Base-by-base conservation (phyloP, 2,113 vertebrate genomes). In the Taxidea taxus region DNA sequence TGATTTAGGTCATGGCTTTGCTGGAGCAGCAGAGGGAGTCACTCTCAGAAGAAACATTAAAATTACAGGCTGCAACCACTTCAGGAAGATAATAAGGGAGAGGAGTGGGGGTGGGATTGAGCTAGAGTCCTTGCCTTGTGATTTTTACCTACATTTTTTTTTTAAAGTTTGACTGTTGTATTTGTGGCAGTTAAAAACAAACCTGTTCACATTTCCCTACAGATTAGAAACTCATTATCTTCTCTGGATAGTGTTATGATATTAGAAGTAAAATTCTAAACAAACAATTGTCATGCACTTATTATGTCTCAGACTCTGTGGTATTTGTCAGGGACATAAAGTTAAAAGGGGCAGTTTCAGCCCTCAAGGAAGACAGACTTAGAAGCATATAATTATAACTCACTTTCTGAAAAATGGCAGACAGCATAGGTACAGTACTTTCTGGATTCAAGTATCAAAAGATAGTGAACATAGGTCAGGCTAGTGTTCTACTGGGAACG, bases 1-100 rank as follows among this genome's bases (percentile, higher is more conserved):
- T 96, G 96, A 96, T 96, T 81, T 96, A 96, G 95, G 97, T 96
- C 96, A 96, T 92, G 91, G 72, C 95, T 94, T 89, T 93, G 86
- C 88, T 85, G 82, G 91, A 87, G 96, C 97, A 98, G 95, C 92
- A 98, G 97, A 96, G 97, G 97, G 98, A 98, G 97, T 97, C 94
- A 64, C 78, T 96, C 66, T 88, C 77, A 89, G 90, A 96, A 94
- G 92, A 91, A 95, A 80, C 80, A 34, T 47, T 70, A 80, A 54
- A 74, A 70, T 90, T 85, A 90, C 44, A 49, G 68, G 34, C 90
- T 82, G 93, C 51, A 60, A 8, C 47, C 86, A 62, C 94, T 95
- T 95, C 51, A 34, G 9, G 62, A 75, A 66, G 27, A 94, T 88
- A 82, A 89, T 56, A 68, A 39, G 42, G n/a, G 62, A 25, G 29